Evolutionary conservation across 2,888 invertebrate genomes (phyloP), one percentile per base, ranked within the genome.

Genomic region (Charanyca ferruginea): DNA sequence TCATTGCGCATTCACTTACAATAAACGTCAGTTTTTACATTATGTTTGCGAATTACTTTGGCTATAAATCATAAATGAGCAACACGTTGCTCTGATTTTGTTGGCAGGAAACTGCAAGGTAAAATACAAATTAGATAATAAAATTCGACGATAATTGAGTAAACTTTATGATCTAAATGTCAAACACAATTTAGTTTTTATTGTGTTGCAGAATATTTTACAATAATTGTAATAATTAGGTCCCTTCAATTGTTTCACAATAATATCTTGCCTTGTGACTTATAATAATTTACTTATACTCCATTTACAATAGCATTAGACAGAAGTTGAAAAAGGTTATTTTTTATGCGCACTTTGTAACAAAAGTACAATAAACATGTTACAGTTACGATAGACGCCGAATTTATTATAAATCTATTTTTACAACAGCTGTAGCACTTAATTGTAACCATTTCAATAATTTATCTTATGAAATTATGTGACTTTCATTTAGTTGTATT

Each of bases 21-120:
- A 41, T 41, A n/a, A 16, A 25, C 23, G n/a, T 22, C 23, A 11
- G 9, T 63, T 59, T 63, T 47, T 54, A 49, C 38, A 58, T n/a
- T n/a, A 13, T 53, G 41, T 53, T 62, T 57, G 61, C 23, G n/a
- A 57, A 58, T 58, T 44, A 22, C 23, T 53, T n/a, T 0, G 13
- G 38, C n/a, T 53, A 42, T 51, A 54, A 65, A 61, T 60, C 47
- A 38, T 65, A 9, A 35, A 16, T 38, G n/a, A 47, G 47, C 53
- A 58, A 74, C 53, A 66, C n/a, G 20, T 70, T 76, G 77, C 65
- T 76, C 23, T 42, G 35, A 58, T 7, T 47, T 3, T n/a, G 20
- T 28, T 49, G 16, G 11, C 32, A 76, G 70, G 60, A n/a, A 47
- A 41, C 13, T 16, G 38, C 13, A 4, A 38, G 38, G 2, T 9